A percentile compares a stretch with the other conserved stretches of the same genome.
Conservation (phyloP, 2,888 invertebrate species). For the Synergus umbraculus region DNA sequence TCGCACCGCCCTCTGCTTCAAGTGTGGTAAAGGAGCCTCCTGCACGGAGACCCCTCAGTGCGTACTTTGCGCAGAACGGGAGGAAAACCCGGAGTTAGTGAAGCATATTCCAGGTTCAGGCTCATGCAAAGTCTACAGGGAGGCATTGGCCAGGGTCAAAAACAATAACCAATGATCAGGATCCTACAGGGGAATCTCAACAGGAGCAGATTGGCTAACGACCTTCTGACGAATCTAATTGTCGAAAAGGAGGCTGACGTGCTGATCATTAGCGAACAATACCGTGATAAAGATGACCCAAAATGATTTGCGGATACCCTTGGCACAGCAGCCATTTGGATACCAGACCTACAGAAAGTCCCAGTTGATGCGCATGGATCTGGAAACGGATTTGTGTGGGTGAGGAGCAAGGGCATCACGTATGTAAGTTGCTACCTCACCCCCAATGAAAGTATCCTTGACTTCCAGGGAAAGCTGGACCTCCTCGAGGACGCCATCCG, state of each 20-base stretch:
- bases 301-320: constrained; percentile 10
- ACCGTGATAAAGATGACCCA: constrained; percentile 49
- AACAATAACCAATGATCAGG: no score
- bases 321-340: not conserved
- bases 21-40: no score
- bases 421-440: constrained; percentile 11
- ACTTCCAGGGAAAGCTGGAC: not conserved
- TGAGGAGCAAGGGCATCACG: not conserved
- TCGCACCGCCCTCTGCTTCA: constrained; percentile 51
- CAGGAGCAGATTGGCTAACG: constrained; percentile 53
- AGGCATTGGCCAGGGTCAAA: no score
- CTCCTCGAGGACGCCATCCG: not conserved
- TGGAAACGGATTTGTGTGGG: not conserved
- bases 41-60: no score
- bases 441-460: not conserved
- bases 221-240: constrained; percentile 50
- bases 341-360: not conserved
- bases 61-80: no score
- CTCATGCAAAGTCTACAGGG: no score
- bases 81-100: no score
- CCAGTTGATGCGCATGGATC: not conserved
- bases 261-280: no score
- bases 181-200: no score
- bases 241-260: constrained; percentile 48
- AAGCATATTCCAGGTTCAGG: no score